Evolutionary conservation across 2,888 invertebrate species (phyloP).

Genomic region (Nipponacmea schrenckii): DNA sequence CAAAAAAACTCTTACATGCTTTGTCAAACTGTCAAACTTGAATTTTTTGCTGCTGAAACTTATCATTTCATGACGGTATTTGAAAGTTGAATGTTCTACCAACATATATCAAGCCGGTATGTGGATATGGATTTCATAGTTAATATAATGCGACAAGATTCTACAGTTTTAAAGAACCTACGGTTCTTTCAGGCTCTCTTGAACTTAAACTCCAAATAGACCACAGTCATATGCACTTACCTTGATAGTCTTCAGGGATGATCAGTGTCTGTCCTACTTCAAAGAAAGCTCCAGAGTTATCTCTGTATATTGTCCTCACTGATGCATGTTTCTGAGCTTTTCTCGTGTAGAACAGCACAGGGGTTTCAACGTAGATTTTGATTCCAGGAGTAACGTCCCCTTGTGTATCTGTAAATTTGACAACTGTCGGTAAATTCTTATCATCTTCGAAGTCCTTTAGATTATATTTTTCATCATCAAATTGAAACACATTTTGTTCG

Average conservation of each 20-base stretch:
- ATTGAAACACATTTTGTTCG: conserved; percentile 24
- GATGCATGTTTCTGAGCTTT: conserved; percentile 38
- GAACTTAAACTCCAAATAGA: too few species aligned
- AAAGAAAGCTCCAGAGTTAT: conserved; percentile 48
- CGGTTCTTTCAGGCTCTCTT: too few species aligned
- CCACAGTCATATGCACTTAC: conserved; percentile 15
- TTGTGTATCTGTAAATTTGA: conserved; percentile 28
- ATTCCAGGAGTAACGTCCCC: conserved; percentile 37
- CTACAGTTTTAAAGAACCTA: too few species aligned
- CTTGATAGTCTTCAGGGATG: conserved; percentile 46
- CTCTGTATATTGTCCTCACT: conserved; percentile 53
- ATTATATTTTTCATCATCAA: conserved; percentile 30
- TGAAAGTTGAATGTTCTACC: too few species aligned
- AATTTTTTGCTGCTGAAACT: too few species aligned
- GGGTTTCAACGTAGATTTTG: conserved; percentile 45
- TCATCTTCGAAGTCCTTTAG: conserved; percentile 28
- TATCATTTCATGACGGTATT: too few species aligned
- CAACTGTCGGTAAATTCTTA: conserved; percentile 35
- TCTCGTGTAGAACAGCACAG: conserved; percentile 41
- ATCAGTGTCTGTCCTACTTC: conserved; percentile 56
- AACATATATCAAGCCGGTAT: too few species aligned
- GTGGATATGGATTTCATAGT: too few species aligned
- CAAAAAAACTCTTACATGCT: too few species aligned
- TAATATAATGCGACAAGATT: too few species aligned
- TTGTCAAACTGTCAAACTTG: too few species aligned